Conservation (phyloP, 2,888 invertebrate genomes). For the Anorthoa munda region DNA sequence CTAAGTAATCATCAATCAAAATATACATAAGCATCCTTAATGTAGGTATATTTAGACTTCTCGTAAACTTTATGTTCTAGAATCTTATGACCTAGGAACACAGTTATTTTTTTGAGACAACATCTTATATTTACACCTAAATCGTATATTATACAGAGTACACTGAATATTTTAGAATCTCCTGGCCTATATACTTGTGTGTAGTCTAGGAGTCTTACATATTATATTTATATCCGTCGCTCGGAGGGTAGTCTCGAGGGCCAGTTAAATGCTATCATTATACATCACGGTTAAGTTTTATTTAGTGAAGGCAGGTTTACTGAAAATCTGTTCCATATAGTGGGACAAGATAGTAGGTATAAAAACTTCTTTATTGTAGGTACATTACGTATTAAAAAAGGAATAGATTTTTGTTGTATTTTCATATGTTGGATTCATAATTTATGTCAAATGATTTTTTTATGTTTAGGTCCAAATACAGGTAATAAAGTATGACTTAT, state of each 20-base stretch:
- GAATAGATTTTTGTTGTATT: constrained; percentile 10
- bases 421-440: neutral
- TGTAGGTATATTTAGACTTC: neutral
- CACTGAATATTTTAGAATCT: constrained; percentile 46
- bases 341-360: neutral
- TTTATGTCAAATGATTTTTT: too few species aligned
- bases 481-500: too few species aligned
- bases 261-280: constrained; percentile 21
- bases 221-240: constrained; percentile 32
- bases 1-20: constrained; percentile 11
- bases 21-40: too few species aligned
- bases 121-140: constrained; percentile 5
- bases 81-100: constrained; percentile 2
- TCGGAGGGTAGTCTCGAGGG: constrained; percentile 30
- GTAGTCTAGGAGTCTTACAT: constrained; percentile 29
- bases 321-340: constrained; percentile 21
- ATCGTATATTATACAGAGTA: constrained; percentile 7
- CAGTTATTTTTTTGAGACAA: constrained; percentile 18
- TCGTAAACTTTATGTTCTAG: neutral
- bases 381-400: neutral
- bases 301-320: constrained; percentile 11
- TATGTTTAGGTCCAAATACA: too few species aligned
- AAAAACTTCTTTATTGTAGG: neutral
- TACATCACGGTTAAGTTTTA: constrained; percentile 13
- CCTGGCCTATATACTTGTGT: constrained; percentile 6